Evolutionary conservation across 1,140 invertebrate genomes (phyloP).

Genomic region (Drosophila suzukii): DNA sequence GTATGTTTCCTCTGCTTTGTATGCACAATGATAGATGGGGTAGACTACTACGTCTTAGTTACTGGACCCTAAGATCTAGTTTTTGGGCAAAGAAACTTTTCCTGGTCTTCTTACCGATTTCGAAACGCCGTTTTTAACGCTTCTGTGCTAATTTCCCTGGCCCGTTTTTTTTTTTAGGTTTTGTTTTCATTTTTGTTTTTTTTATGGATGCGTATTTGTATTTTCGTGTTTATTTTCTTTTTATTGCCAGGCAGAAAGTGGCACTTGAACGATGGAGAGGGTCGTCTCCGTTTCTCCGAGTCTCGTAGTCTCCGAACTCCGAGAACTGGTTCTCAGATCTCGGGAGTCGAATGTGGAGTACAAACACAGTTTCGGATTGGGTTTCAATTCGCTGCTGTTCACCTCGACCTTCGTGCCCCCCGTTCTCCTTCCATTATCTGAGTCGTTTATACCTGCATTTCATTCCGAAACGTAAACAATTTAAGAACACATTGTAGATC

Average conservation of each 20-base stretch:
- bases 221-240: constrained; percentile 56
- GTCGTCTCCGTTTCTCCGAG: constrained; percentile 12
- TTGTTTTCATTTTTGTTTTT: constrained; percentile 32
- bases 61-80: constrained; percentile 28
- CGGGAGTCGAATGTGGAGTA: constrained; percentile 23
- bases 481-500: not conserved
- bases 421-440: constrained; percentile 9
- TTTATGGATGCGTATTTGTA: constrained; percentile 44
- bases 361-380: constrained; percentile 26
- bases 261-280: constrained; percentile 33
- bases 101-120: constrained; percentile 21
- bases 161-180: constrained; percentile 25
- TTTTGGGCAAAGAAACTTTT: constrained; percentile 50
- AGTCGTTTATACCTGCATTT: not conserved
- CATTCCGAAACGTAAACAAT: constrained; percentile 4
- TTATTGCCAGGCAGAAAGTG: constrained; percentile 48
- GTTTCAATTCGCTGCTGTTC: constrained; percentile 22
- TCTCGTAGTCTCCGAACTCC: constrained; percentile 12
- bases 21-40: constrained; percentile 21
- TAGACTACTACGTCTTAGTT: constrained; percentile 7
- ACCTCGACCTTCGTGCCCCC: constrained; percentile 35
- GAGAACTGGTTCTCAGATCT: constrained; percentile 38
- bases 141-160: constrained; percentile 50
- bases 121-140: constrained; percentile 42
- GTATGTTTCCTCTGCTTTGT: constrained; percentile 13